Evolutionary conservation across 2,888 invertebrate species (phyloP).

Genomic region (Ceramica pisi): DNA sequence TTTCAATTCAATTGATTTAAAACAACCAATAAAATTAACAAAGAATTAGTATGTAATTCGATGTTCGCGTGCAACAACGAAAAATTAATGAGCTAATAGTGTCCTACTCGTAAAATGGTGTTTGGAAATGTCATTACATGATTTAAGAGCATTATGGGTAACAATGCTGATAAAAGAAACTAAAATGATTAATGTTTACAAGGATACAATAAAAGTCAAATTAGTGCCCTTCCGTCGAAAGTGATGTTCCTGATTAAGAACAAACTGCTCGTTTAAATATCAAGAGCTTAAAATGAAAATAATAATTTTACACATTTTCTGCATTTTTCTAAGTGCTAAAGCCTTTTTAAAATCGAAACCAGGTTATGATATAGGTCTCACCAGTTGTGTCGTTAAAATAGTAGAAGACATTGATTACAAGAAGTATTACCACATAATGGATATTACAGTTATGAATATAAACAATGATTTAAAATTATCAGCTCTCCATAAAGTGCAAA

Average conservation of each 20-base stretch:
- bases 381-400: constrained; percentile 62
- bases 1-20: too few species aligned
- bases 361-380: constrained; percentile 19
- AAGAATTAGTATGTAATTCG: too few species aligned
- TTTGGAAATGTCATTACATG: constrained; percentile 4
- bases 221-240: background rate
- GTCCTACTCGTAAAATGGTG: background rate
- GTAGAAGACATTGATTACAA: constrained; percentile 50
- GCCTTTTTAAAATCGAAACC: constrained; percentile 24
- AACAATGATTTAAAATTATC: constrained; percentile 59
- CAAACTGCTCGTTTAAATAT: background rate
- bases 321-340: constrained; percentile 1
- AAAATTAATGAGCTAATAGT: constrained; percentile 6
- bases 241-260: background rate
- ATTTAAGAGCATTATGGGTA: constrained; percentile 9
- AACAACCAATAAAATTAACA: too few species aligned
- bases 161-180: constrained; percentile 13
- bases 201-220: constrained; percentile 10
- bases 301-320: background rate
- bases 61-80: background rate
- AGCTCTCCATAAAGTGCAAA: constrained; percentile 60
- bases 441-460: constrained; percentile 67
- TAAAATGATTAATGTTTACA: constrained; percentile 27
- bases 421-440: constrained; percentile 28
- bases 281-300: constrained; percentile 17